Evolutionary conservation across 2,888 invertebrate genomes (phyloP).

Genomic region (Panorpa germanica): DNA sequence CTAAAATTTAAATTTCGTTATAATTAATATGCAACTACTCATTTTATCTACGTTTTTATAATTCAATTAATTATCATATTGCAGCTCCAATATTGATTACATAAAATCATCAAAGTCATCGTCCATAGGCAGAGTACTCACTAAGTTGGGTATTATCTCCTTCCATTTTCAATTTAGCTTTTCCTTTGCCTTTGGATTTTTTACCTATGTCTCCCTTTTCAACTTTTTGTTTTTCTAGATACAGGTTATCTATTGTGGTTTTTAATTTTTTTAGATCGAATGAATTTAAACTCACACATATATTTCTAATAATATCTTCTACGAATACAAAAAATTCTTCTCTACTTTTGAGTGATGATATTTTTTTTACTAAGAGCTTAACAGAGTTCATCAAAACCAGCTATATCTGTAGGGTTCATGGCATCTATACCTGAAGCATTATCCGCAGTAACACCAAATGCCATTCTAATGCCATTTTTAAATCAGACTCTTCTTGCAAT

Average conservation of each 20-base stretch:
- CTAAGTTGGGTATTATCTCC: too few species aligned
- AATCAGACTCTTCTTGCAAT: slow-evolving; percentile 73
- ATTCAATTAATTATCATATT: too few species aligned
- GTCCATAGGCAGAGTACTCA: too few species aligned
- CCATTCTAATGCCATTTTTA: slow-evolving; percentile 72
- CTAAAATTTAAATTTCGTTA: too few species aligned
- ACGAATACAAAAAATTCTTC: slow-evolving; percentile 56
- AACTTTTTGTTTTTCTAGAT: slow-evolving; percentile 72
- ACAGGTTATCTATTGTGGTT: slow-evolving; percentile 62
- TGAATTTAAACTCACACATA: slow-evolving; percentile 56
- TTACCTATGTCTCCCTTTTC: slow-evolving; percentile 67
- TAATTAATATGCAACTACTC: too few species aligned
- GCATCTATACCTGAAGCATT: slow-evolving; percentile 33
- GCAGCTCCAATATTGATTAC: too few species aligned
- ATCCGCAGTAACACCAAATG: slow-evolving; percentile 53
- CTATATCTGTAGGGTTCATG: slow-evolving; percentile 53
- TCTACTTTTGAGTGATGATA: slow-evolving; percentile 39
- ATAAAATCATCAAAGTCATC: too few species aligned
- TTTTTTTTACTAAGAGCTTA: slow-evolving; percentile 52
- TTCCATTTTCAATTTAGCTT: slow-evolving; percentile 56
- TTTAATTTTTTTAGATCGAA: slow-evolving; percentile 73
- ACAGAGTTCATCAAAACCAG: slow-evolving; percentile 62
- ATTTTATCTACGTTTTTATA: too few species aligned
- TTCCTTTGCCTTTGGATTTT: slow-evolving; percentile 66
- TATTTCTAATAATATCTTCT: slow-evolving; percentile 58